Evolutionary conservation across 2,797 vertebrate species (phyloP), one percentile per base, ranked within the genome.

Genomic region (Streptopelia turtur): DNA sequence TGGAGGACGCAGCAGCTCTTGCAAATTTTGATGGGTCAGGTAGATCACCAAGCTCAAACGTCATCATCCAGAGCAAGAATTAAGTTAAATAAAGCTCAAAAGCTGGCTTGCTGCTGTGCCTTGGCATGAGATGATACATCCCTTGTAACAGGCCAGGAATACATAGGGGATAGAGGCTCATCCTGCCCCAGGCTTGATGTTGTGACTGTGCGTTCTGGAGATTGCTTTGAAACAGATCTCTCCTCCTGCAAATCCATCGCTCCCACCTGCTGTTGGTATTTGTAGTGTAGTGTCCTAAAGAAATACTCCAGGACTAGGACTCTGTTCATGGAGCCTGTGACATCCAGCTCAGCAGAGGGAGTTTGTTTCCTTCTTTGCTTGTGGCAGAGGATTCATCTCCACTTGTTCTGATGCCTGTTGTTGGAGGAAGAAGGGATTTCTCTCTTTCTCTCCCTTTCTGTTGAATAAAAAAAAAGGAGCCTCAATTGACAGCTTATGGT

Each of bases 21-120:
- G 77, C 50, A 56, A 87, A 57, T 39, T 75, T 60, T 30, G 59
- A 14, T 69, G 63, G 93, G 69, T 83, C 89, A 87, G 61, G 61
- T 31, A 56, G 63, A 83, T 82, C 63, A 64, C 18, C 63, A 30
- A 87, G 74, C 83, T 88, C 63, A 47, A 52, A 60, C 63, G n/a
- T 13, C 20, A 21, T 7, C 0, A 1, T 30, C 10, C 30, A 63
- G 72, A 81, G 66, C 23, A 81, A 61, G 77, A 79, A 60, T 13
- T 43, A 33, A 75, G 55, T 72, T 12, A 72, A 78, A 87, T 9
- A 65, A 52, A 87, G 27, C 59, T 87, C 43, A 11, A 35, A 72
- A 57, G n/a, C 55, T 53, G 77, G 9, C 66, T 70, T 45, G 28
- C 53, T 4, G 3, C 69, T 61, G 53, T 5, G 13, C 47, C n/a